Evolutionary conservation across 2,797 vertebrate species (phyloP).

Genomic region (Dryobates pubescens): DNA sequence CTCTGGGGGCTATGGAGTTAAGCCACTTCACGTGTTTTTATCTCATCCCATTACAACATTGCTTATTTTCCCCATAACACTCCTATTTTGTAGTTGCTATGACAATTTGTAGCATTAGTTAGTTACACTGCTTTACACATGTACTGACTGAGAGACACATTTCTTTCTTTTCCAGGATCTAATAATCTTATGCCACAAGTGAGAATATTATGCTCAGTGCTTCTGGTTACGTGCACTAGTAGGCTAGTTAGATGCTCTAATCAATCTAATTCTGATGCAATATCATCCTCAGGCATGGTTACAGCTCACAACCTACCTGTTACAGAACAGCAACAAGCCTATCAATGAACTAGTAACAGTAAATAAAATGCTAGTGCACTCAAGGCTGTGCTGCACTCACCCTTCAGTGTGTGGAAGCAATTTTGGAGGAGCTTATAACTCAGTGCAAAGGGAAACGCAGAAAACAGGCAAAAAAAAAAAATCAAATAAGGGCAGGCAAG

Average conservation of each 20-base stretch:
- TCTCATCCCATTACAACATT: not conserved
- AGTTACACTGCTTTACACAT: not conserved
- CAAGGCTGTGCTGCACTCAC: not conserved
- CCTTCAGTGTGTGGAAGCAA: not conserved
- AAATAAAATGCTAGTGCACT: not conserved
- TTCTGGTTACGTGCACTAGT: not conserved
- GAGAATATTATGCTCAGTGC: not conserved
- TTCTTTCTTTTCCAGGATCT: not conserved
- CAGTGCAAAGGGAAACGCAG: not conserved
- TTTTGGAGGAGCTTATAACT: not conserved
- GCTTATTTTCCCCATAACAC: slow-evolving; percentile 1
- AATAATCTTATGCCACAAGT: not conserved
- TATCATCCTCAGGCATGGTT: not conserved
- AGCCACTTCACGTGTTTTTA: not conserved
- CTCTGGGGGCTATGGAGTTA: not conserved
- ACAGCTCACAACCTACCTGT: not conserved
- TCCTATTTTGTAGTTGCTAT: slow-evolving; percentile 39
- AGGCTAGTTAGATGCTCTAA: not conserved
- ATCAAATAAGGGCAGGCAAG: not conserved
- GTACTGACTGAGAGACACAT: not conserved
- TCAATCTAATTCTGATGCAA: not conserved
- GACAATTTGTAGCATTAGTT: slow-evolving; percentile 11
- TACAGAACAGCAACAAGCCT: not conserved
- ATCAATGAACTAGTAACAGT: not conserved
- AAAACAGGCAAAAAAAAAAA: not conserved